Evolutionary conservation across 2,888 invertebrate species (phyloP).

Genomic region (Vanessa cardui): DNA sequence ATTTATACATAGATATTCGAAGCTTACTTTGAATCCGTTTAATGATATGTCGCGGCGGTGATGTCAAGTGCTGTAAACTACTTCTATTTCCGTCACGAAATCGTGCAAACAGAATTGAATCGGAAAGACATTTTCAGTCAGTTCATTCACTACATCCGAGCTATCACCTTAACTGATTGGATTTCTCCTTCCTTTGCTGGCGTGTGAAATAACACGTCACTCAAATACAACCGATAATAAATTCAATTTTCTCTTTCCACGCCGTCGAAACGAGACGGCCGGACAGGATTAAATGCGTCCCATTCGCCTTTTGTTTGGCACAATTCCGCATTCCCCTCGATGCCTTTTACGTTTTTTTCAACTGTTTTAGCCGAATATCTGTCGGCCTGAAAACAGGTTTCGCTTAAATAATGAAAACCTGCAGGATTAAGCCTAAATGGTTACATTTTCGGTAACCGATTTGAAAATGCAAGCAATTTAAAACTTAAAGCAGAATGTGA

Average conservation of each 20-base stretch:
- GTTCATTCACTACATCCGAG: constrained; percentile 57
- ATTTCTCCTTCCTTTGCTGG: constrained; percentile 57
- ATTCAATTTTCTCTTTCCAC: constrained; percentile 78
- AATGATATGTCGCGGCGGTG: too few relatives aligned
- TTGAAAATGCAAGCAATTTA: background rate
- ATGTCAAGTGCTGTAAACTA: constrained; percentile 32
- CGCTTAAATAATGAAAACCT: constrained; percentile 35
- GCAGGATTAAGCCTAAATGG: constrained; percentile 24
- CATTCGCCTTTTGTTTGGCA: constrained; percentile 76
- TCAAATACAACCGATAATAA: constrained; percentile 81
- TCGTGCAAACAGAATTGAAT: constrained; percentile 44
- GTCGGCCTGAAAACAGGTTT: constrained; percentile 32
- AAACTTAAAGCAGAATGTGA: background rate
- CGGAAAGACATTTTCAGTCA: constrained; percentile 69
- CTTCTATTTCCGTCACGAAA: constrained; percentile 25
- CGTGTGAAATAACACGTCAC: constrained; percentile 82
- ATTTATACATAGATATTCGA: background rate
- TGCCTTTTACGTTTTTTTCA: constrained; percentile 54
- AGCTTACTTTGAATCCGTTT: background rate
- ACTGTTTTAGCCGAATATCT: constrained; percentile 46
- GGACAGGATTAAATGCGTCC: constrained; percentile 78
- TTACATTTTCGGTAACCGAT: constrained; percentile 21
- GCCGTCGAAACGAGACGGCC: constrained; percentile 64
- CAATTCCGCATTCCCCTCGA: constrained; percentile 58
- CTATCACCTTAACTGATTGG: constrained; percentile 77